phyloP scores from a whole-genome alignment of 2,888 invertebrate genomes.

The Kuschelorhynchus macadamiae region DNA sequence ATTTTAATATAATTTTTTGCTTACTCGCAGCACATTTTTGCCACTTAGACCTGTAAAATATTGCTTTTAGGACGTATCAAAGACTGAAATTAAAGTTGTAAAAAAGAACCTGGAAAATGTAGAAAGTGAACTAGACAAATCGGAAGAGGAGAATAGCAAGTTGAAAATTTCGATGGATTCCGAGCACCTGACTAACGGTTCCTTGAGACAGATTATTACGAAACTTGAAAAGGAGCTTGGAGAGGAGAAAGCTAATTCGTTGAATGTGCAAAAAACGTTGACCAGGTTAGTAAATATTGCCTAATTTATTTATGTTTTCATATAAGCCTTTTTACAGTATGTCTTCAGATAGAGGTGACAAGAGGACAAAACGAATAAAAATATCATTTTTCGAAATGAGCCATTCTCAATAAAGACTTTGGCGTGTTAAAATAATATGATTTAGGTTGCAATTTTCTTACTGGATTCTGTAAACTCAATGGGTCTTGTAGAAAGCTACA shows the following conservation, averaged over 20 bases:
- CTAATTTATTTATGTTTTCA: neutral
- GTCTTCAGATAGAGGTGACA: too few relatives aligned
- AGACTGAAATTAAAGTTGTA: slow-evolving; percentile 65
- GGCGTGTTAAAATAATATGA: too few relatives aligned
- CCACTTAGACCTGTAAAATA: too few relatives aligned
- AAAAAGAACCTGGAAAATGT: slow-evolving; percentile 66
- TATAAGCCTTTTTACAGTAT: neutral
- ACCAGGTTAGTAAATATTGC: slow-evolving; percentile 63
- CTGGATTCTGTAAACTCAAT: too few relatives aligned
- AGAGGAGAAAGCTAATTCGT: slow-evolving; percentile 71
- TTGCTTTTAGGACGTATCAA: slow-evolving; percentile 60
- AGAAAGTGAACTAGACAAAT: slow-evolving; percentile 69
- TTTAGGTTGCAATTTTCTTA: too few relatives aligned
- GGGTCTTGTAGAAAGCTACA: too few relatives aligned
- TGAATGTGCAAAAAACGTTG: slow-evolving; percentile 67
- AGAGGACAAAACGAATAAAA: too few relatives aligned
- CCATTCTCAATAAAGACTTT: too few relatives aligned
- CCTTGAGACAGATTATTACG: slow-evolving; percentile 70
- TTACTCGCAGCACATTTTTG: too few relatives aligned
- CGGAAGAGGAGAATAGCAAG: slow-evolving; percentile 71
- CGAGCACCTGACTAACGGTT: slow-evolving; percentile 71
- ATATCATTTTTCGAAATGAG: too few relatives aligned
- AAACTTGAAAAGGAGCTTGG: slow-evolving; percentile 70
- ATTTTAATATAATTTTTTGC: too few relatives aligned
- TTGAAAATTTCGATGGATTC: slow-evolving; percentile 71